Base-by-base conservation (phyloP, 2,888 invertebrate species). In the Nudaria mundana region DNA sequence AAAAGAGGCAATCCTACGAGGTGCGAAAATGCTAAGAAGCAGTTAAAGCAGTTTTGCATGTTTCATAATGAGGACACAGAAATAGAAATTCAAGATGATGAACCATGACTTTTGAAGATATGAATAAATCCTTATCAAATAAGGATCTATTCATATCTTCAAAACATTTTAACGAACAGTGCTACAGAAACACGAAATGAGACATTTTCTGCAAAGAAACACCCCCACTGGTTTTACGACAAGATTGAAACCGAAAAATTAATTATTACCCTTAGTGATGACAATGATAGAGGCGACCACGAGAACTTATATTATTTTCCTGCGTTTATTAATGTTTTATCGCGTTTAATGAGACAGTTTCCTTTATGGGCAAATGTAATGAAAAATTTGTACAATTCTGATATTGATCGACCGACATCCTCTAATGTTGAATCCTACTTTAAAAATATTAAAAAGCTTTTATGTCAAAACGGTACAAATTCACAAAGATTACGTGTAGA, bases 71-170 rank as follows among this genome's bases (percentile, higher is more conserved):
- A 40, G 15, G 40, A 40, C 31, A 15, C 13, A 16, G 29, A 41
- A 24, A 41, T 41, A 20, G 32, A 45, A 45, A 33, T 44, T 30
- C 16, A 40, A 33, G 33, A 44, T 1, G 37, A 29, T 39, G 36
- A 32, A 5, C 26, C 33, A 37, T 37, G 40, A n/a, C 40, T 34
- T 40, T 25, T 40, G 20, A 14, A 23, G 34, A 45, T 20, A 23
- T n/a, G 25, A 39, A 25, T 32, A 35, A 36, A 11, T 31, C 36
- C 15, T 1, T 36, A 16, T 40, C 5, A 5, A 18, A 18, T 5
- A 18, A 18, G 3, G 5, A 18, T 18, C 5, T 18, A n/a, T n/a
- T n/a, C n/a, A n/a, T n/a, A n/a, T n/a, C n/a, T 40, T 40, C 0
- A 36, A 25, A 25, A 40, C 12, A 3, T 11, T 36, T 28, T 36